Conservation (phyloP, 2,888 invertebrate species). For the Macropis europaea region DNA sequence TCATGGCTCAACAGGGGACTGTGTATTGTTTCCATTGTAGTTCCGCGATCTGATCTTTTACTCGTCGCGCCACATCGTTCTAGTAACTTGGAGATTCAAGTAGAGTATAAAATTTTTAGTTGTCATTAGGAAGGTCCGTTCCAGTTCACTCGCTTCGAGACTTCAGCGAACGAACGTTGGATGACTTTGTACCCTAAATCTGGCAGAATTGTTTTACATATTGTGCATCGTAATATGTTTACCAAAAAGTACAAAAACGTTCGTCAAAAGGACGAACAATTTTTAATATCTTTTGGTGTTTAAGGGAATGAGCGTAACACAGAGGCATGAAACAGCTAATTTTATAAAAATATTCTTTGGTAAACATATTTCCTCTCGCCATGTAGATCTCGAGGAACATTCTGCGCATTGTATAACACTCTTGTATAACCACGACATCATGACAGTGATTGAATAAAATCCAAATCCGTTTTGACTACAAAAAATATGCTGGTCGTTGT, state of each 20-base stretch:
- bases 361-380: slow-evolving; percentile 74
- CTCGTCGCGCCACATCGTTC: slow-evolving; percentile 46
- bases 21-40: slow-evolving; percentile 50
- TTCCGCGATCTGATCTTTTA: slow-evolving; percentile 49
- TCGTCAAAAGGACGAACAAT: slow-evolving; percentile 10
- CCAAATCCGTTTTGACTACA: slow-evolving; percentile 76
- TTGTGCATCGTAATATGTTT: slow-evolving; percentile 69
- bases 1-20: slow-evolving; percentile 60
- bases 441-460: slow-evolving; percentile 78
- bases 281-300: slow-evolving; percentile 25
- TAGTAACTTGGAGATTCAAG: slow-evolving; percentile 49
- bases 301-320: background rate
- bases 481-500: slow-evolving; percentile 70
- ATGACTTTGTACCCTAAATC: slow-evolving; percentile 54
- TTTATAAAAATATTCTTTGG: slow-evolving; percentile 65
- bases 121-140: slow-evolving; percentile 52
- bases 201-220: slow-evolving; percentile 57
- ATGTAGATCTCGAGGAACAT: slow-evolving; percentile 72
- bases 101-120: slow-evolving; percentile 50
- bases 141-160: slow-evolving; percentile 53
- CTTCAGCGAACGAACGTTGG: slow-evolving; percentile 55
- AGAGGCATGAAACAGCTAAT: slow-evolving; percentile 20
- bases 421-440: slow-evolving; percentile 76
- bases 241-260: slow-evolving; percentile 61
- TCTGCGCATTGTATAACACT: slow-evolving; percentile 76